Base-by-base conservation (phyloP, 2,113 vertebrate genomes). In the Variabilichromis moorii region DNA sequence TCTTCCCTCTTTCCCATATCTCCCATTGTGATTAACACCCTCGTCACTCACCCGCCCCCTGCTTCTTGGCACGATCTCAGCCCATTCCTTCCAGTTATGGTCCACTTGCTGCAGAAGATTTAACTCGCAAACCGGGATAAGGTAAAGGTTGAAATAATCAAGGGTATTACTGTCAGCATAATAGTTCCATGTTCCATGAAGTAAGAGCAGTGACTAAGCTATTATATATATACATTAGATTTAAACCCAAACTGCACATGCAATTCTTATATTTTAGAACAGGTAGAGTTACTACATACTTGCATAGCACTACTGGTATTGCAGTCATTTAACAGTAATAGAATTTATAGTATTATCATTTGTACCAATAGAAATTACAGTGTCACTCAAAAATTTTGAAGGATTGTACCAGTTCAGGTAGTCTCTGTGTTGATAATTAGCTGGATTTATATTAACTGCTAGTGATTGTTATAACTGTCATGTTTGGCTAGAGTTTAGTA, bases 21-120 rank as follows among this genome's bases (percentile, higher is more conserved):
- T 85, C 81, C 37, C 16, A 14, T 79, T 86, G 73, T 78, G 45
- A 78, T 78, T 78, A 78, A 78, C 73, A 78, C 73, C 26, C 81
- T 90, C 51, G 86, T 84, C 31, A 21, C 84, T 59, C 50, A 84
- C 71, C 83, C 84, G 73, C 66, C 81, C 78, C 45, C 55, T 61
- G 47, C 78, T 86, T 68, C 92, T 91, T 78, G 45, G 73, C 86
- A 86, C 86, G 85, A 93, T 96, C 92, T 86, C 79, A 87, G 87
- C 68, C 93, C 90, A 94, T 95, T 95, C 88, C 92, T 83, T 84
- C 90, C 80, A 53, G 91, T 92, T 94, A 87, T 87, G 84, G 82
- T 91, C 80, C 73, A 80, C 82, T 93, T 91, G 89, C 92, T 84
- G 86, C 85, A 81, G 26, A 80, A 82, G 80, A 84, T 91, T 91